These are phyloP conservation scores for Zaprionus nigranus DNA, from an alignment of 1,140 invertebrate genomes.

Conservation along the genomic window DNA sequence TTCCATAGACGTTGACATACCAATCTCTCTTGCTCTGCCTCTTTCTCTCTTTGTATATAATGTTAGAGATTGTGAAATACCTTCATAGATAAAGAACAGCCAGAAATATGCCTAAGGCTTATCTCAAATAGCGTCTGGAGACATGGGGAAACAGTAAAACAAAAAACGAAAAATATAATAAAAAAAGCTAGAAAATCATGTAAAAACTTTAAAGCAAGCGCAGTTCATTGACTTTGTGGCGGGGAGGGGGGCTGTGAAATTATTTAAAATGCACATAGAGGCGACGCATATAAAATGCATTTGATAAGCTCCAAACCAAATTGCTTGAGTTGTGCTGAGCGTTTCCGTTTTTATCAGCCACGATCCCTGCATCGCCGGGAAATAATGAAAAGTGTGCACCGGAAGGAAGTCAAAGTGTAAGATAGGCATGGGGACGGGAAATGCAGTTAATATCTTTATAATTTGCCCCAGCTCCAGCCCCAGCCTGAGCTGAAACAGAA, in stretches of 20 bases:
- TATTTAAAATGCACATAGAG: constrained; percentile 57
- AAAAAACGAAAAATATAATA: constrained; percentile 12
- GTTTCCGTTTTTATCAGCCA: constrained; percentile 66
- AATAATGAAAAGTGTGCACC: constrained; percentile 43
- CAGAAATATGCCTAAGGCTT: constrained; percentile 55
- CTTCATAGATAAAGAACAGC: constrained; percentile 62
- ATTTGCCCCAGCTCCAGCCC: constrained; percentile 34
- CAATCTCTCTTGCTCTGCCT: neutral
- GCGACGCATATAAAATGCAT: constrained; percentile 65
- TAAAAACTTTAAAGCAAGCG: constrained; percentile 55
- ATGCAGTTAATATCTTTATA: constrained; percentile 79
- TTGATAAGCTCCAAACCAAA: constrained; percentile 68
- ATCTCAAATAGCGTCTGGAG: constrained; percentile 53
- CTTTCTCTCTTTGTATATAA: neutral
- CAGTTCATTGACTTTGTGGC: constrained; percentile 69
- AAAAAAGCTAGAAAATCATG: constrained; percentile 16
- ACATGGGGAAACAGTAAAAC: constrained; percentile 35
- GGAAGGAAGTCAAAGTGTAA: constrained; percentile 78
- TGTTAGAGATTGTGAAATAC: constrained; percentile 65
- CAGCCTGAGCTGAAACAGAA: constrained; percentile 11
- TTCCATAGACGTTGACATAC: constrained; percentile 25
- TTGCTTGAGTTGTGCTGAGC: constrained; percentile 38
- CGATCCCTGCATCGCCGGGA: neutral
- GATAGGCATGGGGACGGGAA: constrained; percentile 66
- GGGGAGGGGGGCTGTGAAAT: constrained; percentile 25